Percentiles rank a stretch among this genome's conserved stretches.
Conservation (phyloP, 2,888 invertebrate genomes). For the Ypsolopha sequella region DNA sequence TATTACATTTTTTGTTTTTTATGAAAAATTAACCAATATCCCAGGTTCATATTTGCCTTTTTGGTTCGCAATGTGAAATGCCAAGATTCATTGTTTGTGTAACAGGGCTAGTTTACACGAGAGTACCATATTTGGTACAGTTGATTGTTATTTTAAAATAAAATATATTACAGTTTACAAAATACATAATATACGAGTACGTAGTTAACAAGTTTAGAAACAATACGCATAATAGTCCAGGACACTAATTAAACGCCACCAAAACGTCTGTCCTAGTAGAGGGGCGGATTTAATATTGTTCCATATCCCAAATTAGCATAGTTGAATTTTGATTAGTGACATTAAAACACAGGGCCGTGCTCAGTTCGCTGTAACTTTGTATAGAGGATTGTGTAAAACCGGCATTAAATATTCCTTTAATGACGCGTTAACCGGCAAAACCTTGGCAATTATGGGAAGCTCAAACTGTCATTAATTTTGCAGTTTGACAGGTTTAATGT, state of each 20-base stretch:
- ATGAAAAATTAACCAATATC: no score
- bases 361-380: not conserved
- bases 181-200: no score
- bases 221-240: not conserved
- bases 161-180: no score
- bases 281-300: constrained; percentile 6
- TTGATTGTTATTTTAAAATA: no score
- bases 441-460: constrained; percentile 38
- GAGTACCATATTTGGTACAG: no score
- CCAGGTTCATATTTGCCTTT: no score
- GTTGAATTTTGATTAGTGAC: constrained; percentile 57
- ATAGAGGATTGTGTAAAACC: constrained; percentile 22
- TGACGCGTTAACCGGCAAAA: constrained; percentile 49
- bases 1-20: no score
- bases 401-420: constrained; percentile 42
- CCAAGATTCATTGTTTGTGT: no score
- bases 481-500: constrained; percentile 25
- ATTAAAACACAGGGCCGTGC: constrained; percentile 30
- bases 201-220: no score
- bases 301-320: constrained; percentile 40
- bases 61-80: no score
- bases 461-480: constrained; percentile 30
- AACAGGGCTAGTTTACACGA: no score
- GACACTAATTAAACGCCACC: not conserved
- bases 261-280: not conserved